Evolutionary conservation across 1,140 invertebrate genomes (phyloP), one percentile per base, ranked within the genome.

Genomic region (Drosophila nigromelanica): DNA sequence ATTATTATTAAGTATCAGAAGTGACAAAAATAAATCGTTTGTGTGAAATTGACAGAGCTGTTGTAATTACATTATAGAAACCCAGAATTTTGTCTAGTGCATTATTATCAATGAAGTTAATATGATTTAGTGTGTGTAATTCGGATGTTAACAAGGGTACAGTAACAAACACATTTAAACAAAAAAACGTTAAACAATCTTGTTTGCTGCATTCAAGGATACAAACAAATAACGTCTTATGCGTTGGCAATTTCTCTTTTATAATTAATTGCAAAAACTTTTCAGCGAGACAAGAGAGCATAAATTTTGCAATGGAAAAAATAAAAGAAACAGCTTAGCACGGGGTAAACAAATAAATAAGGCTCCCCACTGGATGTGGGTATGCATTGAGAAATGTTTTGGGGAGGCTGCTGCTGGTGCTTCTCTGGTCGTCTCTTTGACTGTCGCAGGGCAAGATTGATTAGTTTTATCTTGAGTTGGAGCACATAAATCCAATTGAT

Each of bases 401-500:
- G 21, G 35, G 56, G 47, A 18, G 10, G 30, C 37, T 40, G 51
- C 47, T 74, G 59, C 55, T 56, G 55, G 27, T 60, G 64, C 50
- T 58, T 54, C 39, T 60, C 54, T 73, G 66, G 55, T 51, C 76
- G 37, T 70, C 55, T 76, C 66, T 69, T 14, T 54, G 67, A 76
- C 48, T 79, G 82, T 82, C 82, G 83, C 66, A 72, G 66, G 68
- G 68, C 51, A 89, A 90, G 89, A 90, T 90, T 90, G 89, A 90
- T 90, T 90, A 89, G 89, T 89, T 91, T 90, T 90, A 90, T 90
- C 89, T 90, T 76, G 76, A 89, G 89, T 89, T 87, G 79, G 79
- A 80, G 73, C 81, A 82, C 89, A 91, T 90, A 90, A 90, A 90
- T 90, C 89, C 90, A 76, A 90, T 90, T 90, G 89, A 90, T 90